These are phyloP conservation scores for Hemaris fuciformis DNA, from an alignment of 2,888 invertebrate species.

Conservation along the genomic window DNA sequence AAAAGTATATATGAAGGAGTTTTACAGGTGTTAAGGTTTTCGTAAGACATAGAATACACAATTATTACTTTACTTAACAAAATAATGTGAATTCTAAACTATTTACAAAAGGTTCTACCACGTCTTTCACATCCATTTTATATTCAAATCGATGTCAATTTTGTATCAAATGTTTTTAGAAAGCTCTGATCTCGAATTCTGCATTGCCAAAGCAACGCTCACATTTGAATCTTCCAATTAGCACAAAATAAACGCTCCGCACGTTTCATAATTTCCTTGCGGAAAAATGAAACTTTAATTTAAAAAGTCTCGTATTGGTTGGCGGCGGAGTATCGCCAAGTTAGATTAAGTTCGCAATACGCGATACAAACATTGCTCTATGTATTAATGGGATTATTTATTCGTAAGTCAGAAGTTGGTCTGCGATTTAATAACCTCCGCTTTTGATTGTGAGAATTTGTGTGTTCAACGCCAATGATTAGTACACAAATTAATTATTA, in stretches of 20 bases:
- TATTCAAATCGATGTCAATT: too few relatives aligned
- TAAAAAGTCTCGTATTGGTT: conserved; percentile 1
- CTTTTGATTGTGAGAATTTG: not conserved
- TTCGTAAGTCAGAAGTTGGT: not conserved
- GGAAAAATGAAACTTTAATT: conserved; percentile 1
- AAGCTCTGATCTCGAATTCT: not conserved
- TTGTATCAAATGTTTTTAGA: not conserved
- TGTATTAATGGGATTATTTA: not conserved
- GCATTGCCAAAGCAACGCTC: not conserved
- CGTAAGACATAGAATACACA: too few relatives aligned
- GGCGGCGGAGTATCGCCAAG: not conserved
- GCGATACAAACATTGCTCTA: not conserved
- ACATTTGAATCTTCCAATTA: not conserved
- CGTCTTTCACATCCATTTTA: too few relatives aligned
- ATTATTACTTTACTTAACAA: too few relatives aligned
- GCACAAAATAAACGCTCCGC: not conserved
- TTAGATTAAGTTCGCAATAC: not conserved
- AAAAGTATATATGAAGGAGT: too few relatives aligned
- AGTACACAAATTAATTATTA: not conserved
- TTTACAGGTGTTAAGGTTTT: too few relatives aligned
- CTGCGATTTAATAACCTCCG: not conserved
- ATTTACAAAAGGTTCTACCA: too few relatives aligned
- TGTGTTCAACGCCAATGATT: not conserved
- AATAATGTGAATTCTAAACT: too few relatives aligned
- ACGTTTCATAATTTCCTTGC: not conserved